Evolutionary conservation across 2,888 invertebrate genomes (phyloP), one percentile per base, ranked within the genome.

Genomic region (Diploptera punctata): DNA sequence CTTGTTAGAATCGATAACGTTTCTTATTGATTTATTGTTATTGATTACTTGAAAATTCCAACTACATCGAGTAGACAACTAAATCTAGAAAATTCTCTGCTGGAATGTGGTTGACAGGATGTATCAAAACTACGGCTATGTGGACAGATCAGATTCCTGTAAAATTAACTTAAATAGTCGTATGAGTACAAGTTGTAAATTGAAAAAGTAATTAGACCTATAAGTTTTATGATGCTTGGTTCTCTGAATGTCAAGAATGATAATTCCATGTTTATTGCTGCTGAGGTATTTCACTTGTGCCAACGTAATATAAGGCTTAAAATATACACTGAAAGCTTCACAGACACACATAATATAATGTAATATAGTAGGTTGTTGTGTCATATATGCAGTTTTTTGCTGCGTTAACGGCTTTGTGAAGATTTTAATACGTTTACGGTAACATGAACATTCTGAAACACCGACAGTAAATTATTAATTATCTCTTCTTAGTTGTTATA

Each of bases 111-210:
- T n/a, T n/a, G n/a, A n/a, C n/a, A n/a, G n/a, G n/a, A n/a, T n/a
- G n/a, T n/a, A n/a, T n/a, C n/a, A n/a, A n/a, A n/a, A n/a, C n/a
- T n/a, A n/a, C n/a, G n/a, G n/a, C n/a, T n/a, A n/a, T n/a, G n/a
- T n/a, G n/a, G n/a, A n/a, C n/a, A n/a, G n/a, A 7, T 33, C 7
- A 33, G 33, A 33, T 24, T 52, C 49, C 49, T 4, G 13, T 52
- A 10, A 52, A 52, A 57, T 26, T 57, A 29, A 57, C n/a, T 29
- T 57, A n/a, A n/a, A n/a, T n/a, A n/a, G n/a, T n/a, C n/a, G n/a
- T n/a, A n/a, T n/a, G 57, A n/a, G 24, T 26, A 29, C 13, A n/a
- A 0, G 2, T 57, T 29, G 24, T n/a, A 24, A 24, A 4, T 9
- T 29, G 0, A 4, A n/a, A 18, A 57, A 29, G 29, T 2, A 26